These are phyloP conservation scores for Dryobates pubescens DNA, from an alignment of 2,797 vertebrate species.

Conservation along the genomic window DNA sequence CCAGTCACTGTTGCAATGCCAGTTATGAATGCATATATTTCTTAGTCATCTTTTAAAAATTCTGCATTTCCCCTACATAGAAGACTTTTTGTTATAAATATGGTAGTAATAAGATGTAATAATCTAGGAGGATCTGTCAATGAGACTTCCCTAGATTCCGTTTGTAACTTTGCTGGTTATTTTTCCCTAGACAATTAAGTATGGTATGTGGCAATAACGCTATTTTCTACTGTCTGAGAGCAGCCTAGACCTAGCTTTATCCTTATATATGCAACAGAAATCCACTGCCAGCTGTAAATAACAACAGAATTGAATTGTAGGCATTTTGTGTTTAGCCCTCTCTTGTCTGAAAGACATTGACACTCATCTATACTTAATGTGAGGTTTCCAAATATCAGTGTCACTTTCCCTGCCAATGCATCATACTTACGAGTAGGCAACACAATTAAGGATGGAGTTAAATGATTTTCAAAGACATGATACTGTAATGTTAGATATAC, in stretches of 20 bases:
- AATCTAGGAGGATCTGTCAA: not conserved
- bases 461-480: not conserved
- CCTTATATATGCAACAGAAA: not conserved
- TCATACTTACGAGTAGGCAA: not conserved
- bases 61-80: not conserved
- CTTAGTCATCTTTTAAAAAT: not conserved
- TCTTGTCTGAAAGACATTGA: slow-evolving; percentile 8
- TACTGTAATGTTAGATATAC: not conserved
- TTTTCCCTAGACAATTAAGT: not conserved
- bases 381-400: slow-evolving; percentile 11
- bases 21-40: not conserved
- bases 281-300: not conserved
- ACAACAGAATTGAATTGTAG: not conserved
- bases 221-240: slow-evolving; percentile 1
- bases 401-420: not conserved
- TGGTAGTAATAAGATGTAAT: not conserved
- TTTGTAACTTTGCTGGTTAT: not conserved
- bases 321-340: not conserved
- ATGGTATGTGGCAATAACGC: not conserved
- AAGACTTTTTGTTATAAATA: not conserved
- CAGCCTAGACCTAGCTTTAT: not conserved
- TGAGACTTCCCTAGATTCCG: not conserved
- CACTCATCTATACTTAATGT: not conserved
- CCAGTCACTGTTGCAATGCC: not conserved
- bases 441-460: not conserved